Evolutionary conservation across 2,113 vertebrate species (phyloP).

Genomic region (Cryptoleucopteryx plumbea): DNA sequence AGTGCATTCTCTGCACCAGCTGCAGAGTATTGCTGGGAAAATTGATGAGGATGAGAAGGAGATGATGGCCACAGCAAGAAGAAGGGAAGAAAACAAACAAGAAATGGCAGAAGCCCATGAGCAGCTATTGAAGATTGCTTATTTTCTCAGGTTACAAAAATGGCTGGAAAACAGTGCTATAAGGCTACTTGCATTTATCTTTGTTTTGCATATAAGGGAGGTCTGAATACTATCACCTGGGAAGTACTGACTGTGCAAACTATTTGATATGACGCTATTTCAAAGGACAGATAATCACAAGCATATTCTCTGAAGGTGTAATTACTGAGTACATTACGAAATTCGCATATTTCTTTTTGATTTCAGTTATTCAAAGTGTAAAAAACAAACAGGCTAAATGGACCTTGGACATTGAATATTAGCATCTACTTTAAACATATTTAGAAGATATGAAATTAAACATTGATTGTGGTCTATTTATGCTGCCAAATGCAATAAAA

Average conservation of each 20-base stretch:
- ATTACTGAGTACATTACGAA: background rate
- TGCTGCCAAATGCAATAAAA: background rate
- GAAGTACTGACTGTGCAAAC: background rate
- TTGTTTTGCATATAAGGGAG: background rate
- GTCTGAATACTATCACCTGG: background rate
- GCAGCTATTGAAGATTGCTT: background rate
- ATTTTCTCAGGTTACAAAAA: background rate
- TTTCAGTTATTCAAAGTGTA: background rate
- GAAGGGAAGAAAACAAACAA: background rate
- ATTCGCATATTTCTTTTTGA: background rate
- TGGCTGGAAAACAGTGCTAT: background rate
- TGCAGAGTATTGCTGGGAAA: accelerated
- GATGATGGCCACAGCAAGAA: background rate
- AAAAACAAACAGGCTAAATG: background rate
- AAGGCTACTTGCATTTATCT: background rate
- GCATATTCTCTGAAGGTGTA: background rate
- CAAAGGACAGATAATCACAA: background rate
- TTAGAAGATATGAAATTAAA: background rate
- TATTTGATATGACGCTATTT: background rate
- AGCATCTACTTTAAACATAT: background rate
- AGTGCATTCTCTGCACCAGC: background rate
- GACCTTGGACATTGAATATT: background rate
- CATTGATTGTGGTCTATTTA: background rate
- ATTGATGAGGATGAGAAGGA: background rate
- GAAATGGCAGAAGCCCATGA: background rate